Evolutionary conservation across 2,888 invertebrate genomes (phyloP).

Genomic region (Dicyrtoma fusca): DNA sequence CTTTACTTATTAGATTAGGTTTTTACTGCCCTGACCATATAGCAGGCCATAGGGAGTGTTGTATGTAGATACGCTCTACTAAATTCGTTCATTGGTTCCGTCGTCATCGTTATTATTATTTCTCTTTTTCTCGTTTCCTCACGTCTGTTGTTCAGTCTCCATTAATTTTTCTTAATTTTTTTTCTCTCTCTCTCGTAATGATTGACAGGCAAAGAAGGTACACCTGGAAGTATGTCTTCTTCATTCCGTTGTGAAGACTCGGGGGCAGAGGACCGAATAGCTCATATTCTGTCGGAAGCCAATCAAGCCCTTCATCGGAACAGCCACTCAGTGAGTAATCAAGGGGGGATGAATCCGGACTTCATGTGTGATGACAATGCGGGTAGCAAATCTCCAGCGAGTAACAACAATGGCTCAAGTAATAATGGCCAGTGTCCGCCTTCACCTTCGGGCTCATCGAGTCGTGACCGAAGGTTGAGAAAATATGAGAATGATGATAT

Average conservation of each 20-base stretch:
- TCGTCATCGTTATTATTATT: conserved; percentile 1
- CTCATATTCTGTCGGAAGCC: conserved; percentile 90
- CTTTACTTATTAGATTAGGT: conserved; percentile 35
- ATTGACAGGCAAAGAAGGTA: conserved; percentile 73
- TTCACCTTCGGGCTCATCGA: conserved; percentile 75
- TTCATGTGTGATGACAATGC: conserved; percentile 55
- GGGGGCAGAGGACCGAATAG: conserved; percentile 87
- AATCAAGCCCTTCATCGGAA: conserved; percentile 72
- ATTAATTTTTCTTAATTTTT: conserved; percentile 6
- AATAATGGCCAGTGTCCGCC: conserved; percentile 68
- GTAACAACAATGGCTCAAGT: conserved; percentile 52
- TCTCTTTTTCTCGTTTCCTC: conserved; percentile 14
- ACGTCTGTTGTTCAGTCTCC: neutral
- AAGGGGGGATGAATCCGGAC: conserved; percentile 50
- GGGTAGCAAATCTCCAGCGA: conserved; percentile 55
- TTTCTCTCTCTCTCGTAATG: conserved; percentile 50
- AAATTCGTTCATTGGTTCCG: neutral
- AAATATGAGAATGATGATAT: conserved; percentile 93
- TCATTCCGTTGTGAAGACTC: conserved; percentile 72
- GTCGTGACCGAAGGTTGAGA: conserved; percentile 74
- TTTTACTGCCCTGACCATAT: conserved; percentile 6
- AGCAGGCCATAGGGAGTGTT: neutral
- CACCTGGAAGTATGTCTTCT: conserved; percentile 71
- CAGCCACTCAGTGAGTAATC: conserved; percentile 42
- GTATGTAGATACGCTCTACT: conserved; percentile 22